Conservation (phyloP, 2,888 invertebrate species). For the Eupelmus urozonus region DNA sequence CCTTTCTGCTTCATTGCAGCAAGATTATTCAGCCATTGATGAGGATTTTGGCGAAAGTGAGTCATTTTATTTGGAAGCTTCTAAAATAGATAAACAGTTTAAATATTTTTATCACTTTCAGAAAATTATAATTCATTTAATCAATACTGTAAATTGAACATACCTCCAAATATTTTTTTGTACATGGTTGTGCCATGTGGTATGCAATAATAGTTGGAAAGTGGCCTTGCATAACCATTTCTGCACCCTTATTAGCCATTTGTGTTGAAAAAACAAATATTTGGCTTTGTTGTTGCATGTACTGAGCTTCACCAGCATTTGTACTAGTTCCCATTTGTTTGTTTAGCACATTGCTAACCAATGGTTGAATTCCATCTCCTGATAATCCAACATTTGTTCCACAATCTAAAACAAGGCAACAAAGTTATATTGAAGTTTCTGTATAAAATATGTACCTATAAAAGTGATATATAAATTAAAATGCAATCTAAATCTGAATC, state of each 20-base stretch:
- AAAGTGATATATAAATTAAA: no score
- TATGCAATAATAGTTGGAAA: conserved; percentile 95
- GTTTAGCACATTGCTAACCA: conserved; percentile 87
- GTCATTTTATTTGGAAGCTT: conserved; percentile 94
- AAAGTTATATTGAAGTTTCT: no score
- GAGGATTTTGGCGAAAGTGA: conserved; percentile 90
- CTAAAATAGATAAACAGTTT: conserved; percentile 74
- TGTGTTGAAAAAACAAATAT: conserved; percentile 98
- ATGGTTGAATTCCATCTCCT: conserved; percentile 84
- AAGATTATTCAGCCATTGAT: conserved; percentile 88
- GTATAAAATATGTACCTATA: no score
- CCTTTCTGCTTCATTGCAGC: conserved; percentile 87
- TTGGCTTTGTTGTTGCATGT: conserved; percentile 97
- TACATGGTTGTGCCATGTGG: conserved; percentile 96
- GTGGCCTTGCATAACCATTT: conserved; percentile 92
- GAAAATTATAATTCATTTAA: background rate
- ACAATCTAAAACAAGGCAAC: conserved; percentile 64
- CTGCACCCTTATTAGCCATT: conserved; percentile 96
- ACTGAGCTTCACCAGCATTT: conserved; percentile 89
- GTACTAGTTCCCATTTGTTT: conserved; percentile 85
- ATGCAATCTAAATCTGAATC: no score
- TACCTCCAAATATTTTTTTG: conserved; percentile 95
- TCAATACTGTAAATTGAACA: conserved; percentile 60
- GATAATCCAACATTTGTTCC: conserved; percentile 74
- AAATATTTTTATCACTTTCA: conserved; percentile 10